phyloP scores from a whole-genome alignment of 2,113 vertebrate genomes.

The Uropsilus gracilis region DNA sequence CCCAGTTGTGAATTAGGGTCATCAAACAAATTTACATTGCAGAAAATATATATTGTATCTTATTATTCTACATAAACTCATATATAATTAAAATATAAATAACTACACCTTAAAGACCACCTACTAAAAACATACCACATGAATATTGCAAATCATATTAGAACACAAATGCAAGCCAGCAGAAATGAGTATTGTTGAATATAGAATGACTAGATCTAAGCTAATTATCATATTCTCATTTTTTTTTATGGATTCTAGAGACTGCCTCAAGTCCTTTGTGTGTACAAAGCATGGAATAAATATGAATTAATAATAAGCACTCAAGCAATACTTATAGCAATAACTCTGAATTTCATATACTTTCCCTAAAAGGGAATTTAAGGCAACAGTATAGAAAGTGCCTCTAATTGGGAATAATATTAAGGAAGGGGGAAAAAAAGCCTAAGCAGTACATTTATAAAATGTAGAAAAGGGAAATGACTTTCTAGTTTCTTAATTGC shows the following conservation, averaged over 20 bases:
- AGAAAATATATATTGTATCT: neutral
- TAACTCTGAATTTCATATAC: neutral
- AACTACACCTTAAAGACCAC: neutral
- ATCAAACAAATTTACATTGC: slow-evolving; percentile 19
- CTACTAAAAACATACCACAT: neutral
- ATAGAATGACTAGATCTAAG: neutral
- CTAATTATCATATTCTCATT: neutral
- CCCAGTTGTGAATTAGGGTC: neutral
- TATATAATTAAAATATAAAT: slow-evolving; percentile 19
- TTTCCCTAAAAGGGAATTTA: slow-evolving; percentile 6
- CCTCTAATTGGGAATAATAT: neutral
- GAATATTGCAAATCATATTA: neutral
- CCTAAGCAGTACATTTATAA: neutral
- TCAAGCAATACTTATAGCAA: neutral
- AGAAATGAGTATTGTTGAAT: neutral
- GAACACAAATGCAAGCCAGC: neutral
- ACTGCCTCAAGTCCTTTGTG: neutral
- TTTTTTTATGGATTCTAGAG: neutral
- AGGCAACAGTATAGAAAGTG: neutral
- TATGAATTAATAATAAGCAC: slow-evolving; percentile 13
- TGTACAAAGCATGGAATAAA: neutral
- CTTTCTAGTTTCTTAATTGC: neutral
- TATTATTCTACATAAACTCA: neutral
- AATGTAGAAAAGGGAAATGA: neutral
- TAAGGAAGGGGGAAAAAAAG: neutral